Conservation (phyloP, 2,113 vertebrate genomes). For the Sisor rabdophorus region DNA sequence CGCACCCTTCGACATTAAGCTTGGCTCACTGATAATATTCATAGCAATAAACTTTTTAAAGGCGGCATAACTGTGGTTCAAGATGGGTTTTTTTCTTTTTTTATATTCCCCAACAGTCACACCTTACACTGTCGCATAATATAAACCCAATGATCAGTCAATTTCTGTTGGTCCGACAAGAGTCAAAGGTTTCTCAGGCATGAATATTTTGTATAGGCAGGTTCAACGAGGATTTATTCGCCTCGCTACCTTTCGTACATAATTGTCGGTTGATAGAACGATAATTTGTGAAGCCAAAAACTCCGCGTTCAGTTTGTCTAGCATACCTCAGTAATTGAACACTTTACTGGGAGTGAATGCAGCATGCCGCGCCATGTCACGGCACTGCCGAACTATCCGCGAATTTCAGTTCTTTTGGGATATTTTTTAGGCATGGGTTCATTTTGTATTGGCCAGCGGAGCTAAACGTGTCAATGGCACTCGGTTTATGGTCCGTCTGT, state of each 20-base stretch:
- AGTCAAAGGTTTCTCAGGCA: constrained; percentile 13
- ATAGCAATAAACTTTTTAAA: neutral
- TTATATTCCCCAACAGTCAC: constrained; percentile 1
- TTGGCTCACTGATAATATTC: constrained; percentile 26
- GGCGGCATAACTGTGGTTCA: constrained; percentile 31
- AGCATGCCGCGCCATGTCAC: constrained; percentile 28
- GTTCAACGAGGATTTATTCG: constrained; percentile 7
- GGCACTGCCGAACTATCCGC: neutral
- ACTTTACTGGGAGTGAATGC: constrained; percentile 10
- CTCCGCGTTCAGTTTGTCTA: constrained; percentile 12
- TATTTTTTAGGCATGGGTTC: neutral
- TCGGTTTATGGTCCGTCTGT: neutral
- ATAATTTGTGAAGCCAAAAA: constrained; percentile 16
- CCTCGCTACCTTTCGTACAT: constrained; percentile 26
- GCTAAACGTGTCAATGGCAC: neutral
- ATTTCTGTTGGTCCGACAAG: constrained; percentile 21
- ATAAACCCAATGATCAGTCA: constrained; percentile 18
- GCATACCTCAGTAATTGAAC: constrained; percentile 32
- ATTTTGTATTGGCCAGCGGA: neutral
- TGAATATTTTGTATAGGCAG: constrained; percentile 19
- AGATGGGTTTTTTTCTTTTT: neutral
- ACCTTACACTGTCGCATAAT: constrained; percentile 2
- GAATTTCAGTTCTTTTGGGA: neutral
- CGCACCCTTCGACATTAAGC: constrained; percentile 38
- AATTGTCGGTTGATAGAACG: constrained; percentile 34